Percentiles rank a stretch among this genome's conserved stretches.
Evolutionary conservation across 2,113 vertebrate genomes (phyloP).

Genomic region (Eptatretus burgeri): DNA sequence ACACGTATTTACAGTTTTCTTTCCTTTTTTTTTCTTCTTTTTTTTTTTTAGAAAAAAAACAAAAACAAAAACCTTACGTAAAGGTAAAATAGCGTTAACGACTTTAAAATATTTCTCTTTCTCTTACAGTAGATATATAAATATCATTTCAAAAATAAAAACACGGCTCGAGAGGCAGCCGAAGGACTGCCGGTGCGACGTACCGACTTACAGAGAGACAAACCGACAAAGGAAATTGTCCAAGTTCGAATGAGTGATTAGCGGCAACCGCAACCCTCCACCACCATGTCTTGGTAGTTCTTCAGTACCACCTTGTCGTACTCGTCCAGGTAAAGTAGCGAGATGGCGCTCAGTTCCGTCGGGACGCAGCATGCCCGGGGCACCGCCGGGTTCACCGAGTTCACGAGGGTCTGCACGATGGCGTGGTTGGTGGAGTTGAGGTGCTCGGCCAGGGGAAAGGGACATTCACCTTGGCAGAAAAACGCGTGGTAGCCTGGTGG

Average conservation of each 20-base stretch:
- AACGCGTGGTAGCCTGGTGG: constrained; percentile 87
- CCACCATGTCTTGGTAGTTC: constrained; percentile 99
- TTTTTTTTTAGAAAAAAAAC: not conserved
- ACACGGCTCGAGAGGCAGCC: not conserved
- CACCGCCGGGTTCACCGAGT: constrained; percentile 89
- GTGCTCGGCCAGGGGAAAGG: constrained; percentile 82
- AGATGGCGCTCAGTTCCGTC: constrained; percentile 95
- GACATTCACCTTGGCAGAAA: constrained; percentile 90
- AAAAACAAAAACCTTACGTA: not conserved
- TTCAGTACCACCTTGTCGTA: constrained; percentile 95
- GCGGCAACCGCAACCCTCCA: constrained; percentile 87
- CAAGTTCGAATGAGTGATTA: constrained; percentile 13
- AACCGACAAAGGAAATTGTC: not conserved
- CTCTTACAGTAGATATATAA: constrained; percentile 3
- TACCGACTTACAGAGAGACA: not conserved
- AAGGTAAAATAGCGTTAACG: not conserved
- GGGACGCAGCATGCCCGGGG: constrained; percentile 91
- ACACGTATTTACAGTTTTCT: no score
- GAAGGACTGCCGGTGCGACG: not conserved
- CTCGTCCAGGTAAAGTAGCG: constrained; percentile 93
- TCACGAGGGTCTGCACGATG: constrained; percentile 93
- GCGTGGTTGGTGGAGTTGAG: constrained; percentile 94
- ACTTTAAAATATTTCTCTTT: not conserved
- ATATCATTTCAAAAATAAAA: not conserved
- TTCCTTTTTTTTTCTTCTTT: no score